Evolutionary conservation across 1,140 invertebrate genomes (phyloP).

Genomic region (Fopius arisanus): DNA sequence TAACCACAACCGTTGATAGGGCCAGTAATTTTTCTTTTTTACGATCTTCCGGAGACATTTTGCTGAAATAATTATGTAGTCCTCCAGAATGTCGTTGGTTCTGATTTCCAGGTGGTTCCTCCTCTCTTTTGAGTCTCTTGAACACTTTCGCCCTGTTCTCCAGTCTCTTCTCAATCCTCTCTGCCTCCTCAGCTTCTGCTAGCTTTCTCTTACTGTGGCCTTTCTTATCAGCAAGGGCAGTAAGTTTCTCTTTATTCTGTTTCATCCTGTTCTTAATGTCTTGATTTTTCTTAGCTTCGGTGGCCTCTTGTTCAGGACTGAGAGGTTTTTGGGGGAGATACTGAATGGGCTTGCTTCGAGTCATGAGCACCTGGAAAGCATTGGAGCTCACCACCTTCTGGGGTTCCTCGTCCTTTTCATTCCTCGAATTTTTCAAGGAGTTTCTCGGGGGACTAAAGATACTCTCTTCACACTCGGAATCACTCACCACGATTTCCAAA

Average conservation of each 20-base stretch:
- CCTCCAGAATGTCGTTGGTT: slow-evolving; percentile 40
- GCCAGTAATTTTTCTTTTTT: slow-evolving; percentile 35
- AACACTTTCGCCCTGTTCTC: slow-evolving; percentile 47
- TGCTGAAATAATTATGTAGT: slow-evolving; percentile 59
- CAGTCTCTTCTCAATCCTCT: slow-evolving; percentile 45
- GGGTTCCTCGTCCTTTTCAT: not conserved
- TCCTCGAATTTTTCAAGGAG: not conserved
- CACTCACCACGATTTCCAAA: not conserved
- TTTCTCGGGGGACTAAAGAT: slow-evolving; percentile 3
- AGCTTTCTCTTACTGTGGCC: slow-evolving; percentile 49
- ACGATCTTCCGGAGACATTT: slow-evolving; percentile 39
- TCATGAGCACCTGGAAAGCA: slow-evolving; percentile 50
- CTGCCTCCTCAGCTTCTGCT: slow-evolving; percentile 43
- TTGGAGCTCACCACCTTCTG: slow-evolving; percentile 32
- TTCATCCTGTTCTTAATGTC: slow-evolving; percentile 36
- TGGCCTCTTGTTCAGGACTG: slow-evolving; percentile 6
- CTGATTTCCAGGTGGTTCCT: slow-evolving; percentile 33
- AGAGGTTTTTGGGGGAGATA: not conserved
- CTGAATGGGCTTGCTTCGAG: slow-evolving; percentile 35
- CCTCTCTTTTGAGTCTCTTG: slow-evolving; percentile 34
- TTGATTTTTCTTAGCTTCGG: not conserved
- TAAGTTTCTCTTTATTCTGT: slow-evolving; percentile 41
- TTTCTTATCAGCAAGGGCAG: slow-evolving; percentile 45
- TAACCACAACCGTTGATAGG: slow-evolving; percentile 44
- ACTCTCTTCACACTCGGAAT: slow-evolving; percentile 5